phyloP scores from a whole-genome alignment of 1,140 invertebrate genomes.

The Magallana ariakensis region DNA sequence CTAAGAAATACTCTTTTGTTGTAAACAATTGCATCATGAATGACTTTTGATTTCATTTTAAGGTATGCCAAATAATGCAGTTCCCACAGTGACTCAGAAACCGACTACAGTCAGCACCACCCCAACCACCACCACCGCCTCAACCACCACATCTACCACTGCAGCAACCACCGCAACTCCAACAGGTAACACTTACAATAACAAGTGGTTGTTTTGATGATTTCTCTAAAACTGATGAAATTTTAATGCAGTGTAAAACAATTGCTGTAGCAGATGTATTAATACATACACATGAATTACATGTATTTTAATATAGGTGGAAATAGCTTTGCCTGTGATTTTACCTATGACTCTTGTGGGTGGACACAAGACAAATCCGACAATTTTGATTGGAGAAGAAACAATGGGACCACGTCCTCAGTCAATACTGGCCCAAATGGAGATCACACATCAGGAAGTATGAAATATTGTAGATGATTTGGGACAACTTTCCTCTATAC shows the following conservation, averaged over 20 bases:
- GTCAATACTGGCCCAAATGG: constrained; percentile 64
- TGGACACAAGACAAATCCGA: constrained; percentile 73
- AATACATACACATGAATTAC: too few species aligned
- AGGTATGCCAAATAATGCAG: constrained; percentile 61
- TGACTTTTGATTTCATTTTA: neutral
- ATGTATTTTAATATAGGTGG: constrained; percentile 60
- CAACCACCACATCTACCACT: constrained; percentile 44
- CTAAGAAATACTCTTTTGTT: too few species aligned
- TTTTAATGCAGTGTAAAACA: too few species aligned
- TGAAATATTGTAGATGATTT: constrained; percentile 30
- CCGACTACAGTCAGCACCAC: constrained; percentile 46
- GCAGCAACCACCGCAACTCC: constrained; percentile 54
- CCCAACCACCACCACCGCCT: constrained; percentile 42
- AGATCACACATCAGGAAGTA: constrained; percentile 74
- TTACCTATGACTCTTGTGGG: constrained; percentile 72
- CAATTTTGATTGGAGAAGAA: constrained; percentile 73
- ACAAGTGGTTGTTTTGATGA: too few species aligned
- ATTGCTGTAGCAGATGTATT: neutral
- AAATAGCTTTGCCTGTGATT: constrained; percentile 65
- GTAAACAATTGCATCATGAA: too few species aligned
- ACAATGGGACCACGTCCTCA: constrained; percentile 63
- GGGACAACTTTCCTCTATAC: too few species aligned
- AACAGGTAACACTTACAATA: constrained; percentile 53
- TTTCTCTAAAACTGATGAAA: too few species aligned
- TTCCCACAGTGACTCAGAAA: constrained; percentile 59